phyloP scores from a whole-genome alignment of 2,797 vertebrate species.

The Muraenolepis orangiensis region DNA sequence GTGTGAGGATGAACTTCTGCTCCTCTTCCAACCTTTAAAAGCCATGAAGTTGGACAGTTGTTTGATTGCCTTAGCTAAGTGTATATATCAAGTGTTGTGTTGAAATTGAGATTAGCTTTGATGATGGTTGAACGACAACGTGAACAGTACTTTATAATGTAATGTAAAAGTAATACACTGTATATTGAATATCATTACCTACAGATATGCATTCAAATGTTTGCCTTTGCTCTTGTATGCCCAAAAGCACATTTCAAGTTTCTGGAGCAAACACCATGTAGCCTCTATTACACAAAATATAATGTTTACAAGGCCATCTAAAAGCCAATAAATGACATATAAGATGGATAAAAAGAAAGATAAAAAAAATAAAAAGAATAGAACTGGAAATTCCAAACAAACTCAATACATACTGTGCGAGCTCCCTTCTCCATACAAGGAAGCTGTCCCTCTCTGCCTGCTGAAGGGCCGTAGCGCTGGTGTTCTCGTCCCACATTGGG shows the following conservation, averaged over 20 bases:
- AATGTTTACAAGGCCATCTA: not conserved
- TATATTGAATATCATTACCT: not conserved
- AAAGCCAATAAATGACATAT: not conserved
- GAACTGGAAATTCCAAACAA: too few species aligned
- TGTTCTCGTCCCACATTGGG: slow-evolving; percentile 85
- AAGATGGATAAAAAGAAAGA: not conserved
- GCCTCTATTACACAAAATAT: not conserved
- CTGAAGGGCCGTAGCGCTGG: slow-evolving; percentile 82
- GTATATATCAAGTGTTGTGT: too few species aligned
- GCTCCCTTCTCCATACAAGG: slow-evolving; percentile 87
- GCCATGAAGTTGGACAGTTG: not conserved
- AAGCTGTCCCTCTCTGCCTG: slow-evolving; percentile 89
- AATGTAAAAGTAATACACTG: too few species aligned
- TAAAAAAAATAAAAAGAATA: too few species aligned
- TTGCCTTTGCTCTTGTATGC: not conserved
- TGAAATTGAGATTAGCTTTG: not conserved
- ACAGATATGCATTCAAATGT: not conserved
- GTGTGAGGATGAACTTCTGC: slow-evolving; percentile 89
- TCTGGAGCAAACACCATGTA: not conserved
- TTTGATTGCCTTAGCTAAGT: not conserved
- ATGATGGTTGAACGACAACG: not conserved
- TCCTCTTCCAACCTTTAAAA: slow-evolving; percentile 88
- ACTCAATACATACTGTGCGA: slow-evolving; percentile 78
- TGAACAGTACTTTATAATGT: too few species aligned
- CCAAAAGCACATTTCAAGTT: not conserved